Evolutionary conservation across 64 coral and sea anemone genomes (phyloP).

Genomic region (Orbicella faveolata): DNA sequence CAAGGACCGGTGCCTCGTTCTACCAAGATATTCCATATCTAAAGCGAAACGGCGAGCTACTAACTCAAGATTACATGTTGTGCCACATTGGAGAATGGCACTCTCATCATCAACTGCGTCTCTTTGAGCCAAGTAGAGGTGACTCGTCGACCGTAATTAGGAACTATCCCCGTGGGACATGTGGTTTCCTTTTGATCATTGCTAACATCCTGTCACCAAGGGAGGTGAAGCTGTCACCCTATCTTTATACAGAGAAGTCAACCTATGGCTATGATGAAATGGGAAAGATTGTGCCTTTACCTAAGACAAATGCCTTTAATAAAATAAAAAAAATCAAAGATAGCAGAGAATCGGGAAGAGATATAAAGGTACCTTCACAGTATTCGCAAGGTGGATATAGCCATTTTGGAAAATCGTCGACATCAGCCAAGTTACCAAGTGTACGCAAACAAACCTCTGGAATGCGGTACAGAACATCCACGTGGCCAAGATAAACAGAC

Average conservation of each 20-base stretch:
- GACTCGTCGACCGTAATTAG: constrained; percentile 51
- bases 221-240: constrained; percentile 25
- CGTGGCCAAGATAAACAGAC: too few relatives aligned
- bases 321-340: neutral
- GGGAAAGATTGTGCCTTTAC: neutral
- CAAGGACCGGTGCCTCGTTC: constrained; percentile 50
- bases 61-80: constrained; percentile 66
- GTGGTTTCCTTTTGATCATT: constrained; percentile 67
- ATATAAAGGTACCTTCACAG: neutral
- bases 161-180: constrained; percentile 61
- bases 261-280: neutral
- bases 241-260: constrained; percentile 45
- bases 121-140: constrained; percentile 57
- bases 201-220: constrained; percentile 37
- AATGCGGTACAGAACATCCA: too few relatives aligned
- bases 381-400: neutral
- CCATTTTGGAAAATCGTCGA: neutral
- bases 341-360: neutral
- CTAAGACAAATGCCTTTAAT: neutral
- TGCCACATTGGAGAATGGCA: constrained; percentile 94
- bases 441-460: too few relatives aligned
- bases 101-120: constrained; percentile 65
- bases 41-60: constrained; percentile 38
- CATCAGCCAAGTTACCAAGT: too few relatives aligned
- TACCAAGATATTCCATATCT: constrained; percentile 81